A percentile compares a stretch with the other conserved stretches of the same genome.
phyloP scores from a whole-genome alignment of 2,888 invertebrate genomes.

The Zelleria hepariella region DNA sequence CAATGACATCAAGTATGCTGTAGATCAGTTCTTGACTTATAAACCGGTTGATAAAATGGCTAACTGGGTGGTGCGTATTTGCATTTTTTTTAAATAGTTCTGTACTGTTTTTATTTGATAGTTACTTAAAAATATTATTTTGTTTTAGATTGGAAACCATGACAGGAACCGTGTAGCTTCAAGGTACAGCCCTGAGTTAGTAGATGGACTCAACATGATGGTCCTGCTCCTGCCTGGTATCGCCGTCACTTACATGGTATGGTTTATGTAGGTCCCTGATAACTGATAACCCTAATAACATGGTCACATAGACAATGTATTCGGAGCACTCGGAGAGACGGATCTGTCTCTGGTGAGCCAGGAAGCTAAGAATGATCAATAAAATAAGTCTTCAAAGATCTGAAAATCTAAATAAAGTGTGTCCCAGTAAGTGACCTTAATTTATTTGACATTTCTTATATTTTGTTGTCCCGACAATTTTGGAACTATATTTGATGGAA shows the following conservation, averaged over 20 bases:
- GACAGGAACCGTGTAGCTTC: constrained; percentile 80
- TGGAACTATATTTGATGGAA: no score
- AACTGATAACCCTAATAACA: background rate
- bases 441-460: no score
- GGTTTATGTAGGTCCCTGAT: constrained; percentile 11
- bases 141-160: constrained; percentile 80
- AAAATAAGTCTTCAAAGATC: no score
- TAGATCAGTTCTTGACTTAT: constrained; percentile 76
- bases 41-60: constrained; percentile 74
- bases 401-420: no score
- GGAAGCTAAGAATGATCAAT: no score
- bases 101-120: no score
- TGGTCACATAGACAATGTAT: background rate
- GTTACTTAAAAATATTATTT: constrained; percentile 7
- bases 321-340: no score
- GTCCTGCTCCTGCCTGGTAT: constrained; percentile 86
- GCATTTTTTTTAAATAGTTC: no score
- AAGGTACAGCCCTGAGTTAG: constrained; percentile 76
- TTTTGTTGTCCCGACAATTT: no score
- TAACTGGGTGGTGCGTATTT: constrained; percentile 81
- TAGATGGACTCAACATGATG: constrained; percentile 89
- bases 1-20: constrained; percentile 69
- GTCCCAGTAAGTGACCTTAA: no score
- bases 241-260: constrained; percentile 85
- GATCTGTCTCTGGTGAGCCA: background rate